These are phyloP conservation scores for Acomys russatus DNA, from an alignment of 2,797 vertebrate genomes.

Conservation along the genomic window DNA sequence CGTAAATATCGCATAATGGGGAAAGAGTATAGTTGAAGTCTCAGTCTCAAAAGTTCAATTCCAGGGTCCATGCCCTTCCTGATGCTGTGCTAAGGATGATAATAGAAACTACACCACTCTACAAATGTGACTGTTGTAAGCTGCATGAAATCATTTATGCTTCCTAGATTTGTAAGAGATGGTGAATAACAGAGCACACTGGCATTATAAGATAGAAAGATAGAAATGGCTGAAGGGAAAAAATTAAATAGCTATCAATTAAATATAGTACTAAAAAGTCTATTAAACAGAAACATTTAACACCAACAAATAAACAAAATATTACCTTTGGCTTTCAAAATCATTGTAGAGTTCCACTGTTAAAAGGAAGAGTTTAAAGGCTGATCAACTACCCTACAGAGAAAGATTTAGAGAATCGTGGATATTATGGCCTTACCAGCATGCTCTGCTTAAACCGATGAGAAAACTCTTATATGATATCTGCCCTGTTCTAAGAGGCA, in stretches of 20 bases:
- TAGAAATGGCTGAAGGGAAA: background rate
- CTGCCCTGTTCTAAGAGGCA: background rate
- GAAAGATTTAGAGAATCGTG: background rate
- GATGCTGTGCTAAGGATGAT: background rate
- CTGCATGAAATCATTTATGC: background rate
- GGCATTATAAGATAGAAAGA: background rate
- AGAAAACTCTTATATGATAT: background rate
- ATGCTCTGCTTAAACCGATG: background rate
- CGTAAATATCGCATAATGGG: background rate
- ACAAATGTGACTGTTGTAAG: background rate
- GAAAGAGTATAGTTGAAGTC: background rate
- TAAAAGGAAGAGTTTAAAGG: background rate
- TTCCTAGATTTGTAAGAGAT: background rate
- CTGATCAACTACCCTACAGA: background rate
- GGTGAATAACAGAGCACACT: background rate
- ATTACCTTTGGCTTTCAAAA: conserved; percentile 9
- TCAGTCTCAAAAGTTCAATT: background rate
- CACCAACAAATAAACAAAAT: background rate
- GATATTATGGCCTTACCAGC: fast-evolving
- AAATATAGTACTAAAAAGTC: background rate
- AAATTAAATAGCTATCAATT: background rate
- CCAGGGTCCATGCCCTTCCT: background rate
- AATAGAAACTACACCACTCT: background rate
- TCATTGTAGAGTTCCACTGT: background rate
- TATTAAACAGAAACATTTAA: background rate